A percentile compares a stretch with the other conserved stretches of the same genome.
These are phyloP conservation scores for Magallana gigas DNA, from an alignment of 1,140 invertebrate species.

Conservation along the genomic window DNA sequence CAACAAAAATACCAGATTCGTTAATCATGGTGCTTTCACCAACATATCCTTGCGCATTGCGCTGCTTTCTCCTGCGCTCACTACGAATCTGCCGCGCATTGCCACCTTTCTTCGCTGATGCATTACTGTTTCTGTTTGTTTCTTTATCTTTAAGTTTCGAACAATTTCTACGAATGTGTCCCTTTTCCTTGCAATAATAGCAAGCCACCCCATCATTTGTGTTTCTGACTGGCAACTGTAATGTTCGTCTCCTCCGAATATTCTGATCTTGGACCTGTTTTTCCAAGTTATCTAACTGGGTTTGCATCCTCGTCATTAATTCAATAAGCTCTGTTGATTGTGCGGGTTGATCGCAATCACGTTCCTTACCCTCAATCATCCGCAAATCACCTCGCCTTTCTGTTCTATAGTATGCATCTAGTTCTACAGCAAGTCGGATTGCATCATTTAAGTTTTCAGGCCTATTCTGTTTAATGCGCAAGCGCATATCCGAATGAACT, in stretches of 20 bases:
- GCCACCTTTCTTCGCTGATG: neutral
- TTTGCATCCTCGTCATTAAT: too few relatives aligned
- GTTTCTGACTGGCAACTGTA: too few relatives aligned
- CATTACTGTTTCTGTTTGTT: neutral
- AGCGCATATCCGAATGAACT: constrained; percentile 18
- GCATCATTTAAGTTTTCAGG: constrained; percentile 13
- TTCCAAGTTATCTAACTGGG: too few relatives aligned
- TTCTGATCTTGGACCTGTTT: too few relatives aligned
- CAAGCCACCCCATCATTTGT: neutral
- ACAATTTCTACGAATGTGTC: neutral
- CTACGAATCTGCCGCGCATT: neutral
- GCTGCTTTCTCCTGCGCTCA: neutral
- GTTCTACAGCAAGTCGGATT: constrained; percentile 24
- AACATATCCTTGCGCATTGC: neutral
- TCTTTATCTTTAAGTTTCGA: neutral
- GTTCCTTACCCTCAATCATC: neutral
- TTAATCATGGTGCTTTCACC: neutral
- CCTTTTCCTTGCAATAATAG: neutral
- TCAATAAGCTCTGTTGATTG: too few relatives aligned
- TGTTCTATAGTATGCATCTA: constrained; percentile 18
- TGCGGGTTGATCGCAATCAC: neutral
- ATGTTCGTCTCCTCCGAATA: too few relatives aligned
- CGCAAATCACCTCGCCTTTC: neutral
- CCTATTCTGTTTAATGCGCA: constrained; percentile 27
- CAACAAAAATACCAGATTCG: too few relatives aligned